Conservation (phyloP, 2,888 invertebrate genomes). For the Cyrtodaria siliqua region DNA sequence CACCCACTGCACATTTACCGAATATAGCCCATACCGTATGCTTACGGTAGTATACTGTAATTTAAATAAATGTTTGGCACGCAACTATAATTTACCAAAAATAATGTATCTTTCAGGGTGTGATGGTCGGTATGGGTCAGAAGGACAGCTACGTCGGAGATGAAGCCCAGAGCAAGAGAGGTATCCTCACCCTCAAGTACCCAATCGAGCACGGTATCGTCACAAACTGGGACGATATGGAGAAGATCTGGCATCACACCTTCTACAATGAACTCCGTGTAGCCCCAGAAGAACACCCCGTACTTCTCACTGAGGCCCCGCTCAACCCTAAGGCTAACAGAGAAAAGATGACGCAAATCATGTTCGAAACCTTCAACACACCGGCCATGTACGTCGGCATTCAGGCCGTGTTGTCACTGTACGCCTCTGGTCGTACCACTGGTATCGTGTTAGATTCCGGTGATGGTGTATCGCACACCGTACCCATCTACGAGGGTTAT, state of each 20-base stretch:
- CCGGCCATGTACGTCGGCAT: conserved; percentile 97
- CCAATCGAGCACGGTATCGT: conserved; percentile 83
- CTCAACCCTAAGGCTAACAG: conserved; percentile 97
- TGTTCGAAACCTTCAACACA: conserved; percentile 88
- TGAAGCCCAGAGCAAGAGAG: conserved; percentile 82
- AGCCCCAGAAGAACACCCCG: conserved; percentile 97
- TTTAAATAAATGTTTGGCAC: no score
- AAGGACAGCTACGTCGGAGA: conserved; percentile 83
- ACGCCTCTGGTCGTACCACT: conserved; percentile 97
- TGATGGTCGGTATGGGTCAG: conserved; percentile 79
- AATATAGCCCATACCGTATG: no score
- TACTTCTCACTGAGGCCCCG: conserved; percentile 92
- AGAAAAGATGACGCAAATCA: conserved; percentile 94
- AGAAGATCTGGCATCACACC: conserved; percentile 85
- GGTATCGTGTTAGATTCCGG: conserved; percentile 97
- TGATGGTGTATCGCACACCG: conserved; percentile 96
- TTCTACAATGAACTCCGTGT: conserved; percentile 90
- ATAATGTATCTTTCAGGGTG: conserved; percentile 66
- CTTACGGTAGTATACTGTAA: no score
- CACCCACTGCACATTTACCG: no score
- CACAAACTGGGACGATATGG: conserved; percentile 83
- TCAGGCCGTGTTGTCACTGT: conserved; percentile 96
- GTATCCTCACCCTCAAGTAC: conserved; percentile 82
- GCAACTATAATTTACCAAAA: no score
- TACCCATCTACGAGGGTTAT: conserved; percentile 89